Evolutionary conservation across 2,797 vertebrate genomes (phyloP).

Genomic region (Darevskia nairensis): DNA sequence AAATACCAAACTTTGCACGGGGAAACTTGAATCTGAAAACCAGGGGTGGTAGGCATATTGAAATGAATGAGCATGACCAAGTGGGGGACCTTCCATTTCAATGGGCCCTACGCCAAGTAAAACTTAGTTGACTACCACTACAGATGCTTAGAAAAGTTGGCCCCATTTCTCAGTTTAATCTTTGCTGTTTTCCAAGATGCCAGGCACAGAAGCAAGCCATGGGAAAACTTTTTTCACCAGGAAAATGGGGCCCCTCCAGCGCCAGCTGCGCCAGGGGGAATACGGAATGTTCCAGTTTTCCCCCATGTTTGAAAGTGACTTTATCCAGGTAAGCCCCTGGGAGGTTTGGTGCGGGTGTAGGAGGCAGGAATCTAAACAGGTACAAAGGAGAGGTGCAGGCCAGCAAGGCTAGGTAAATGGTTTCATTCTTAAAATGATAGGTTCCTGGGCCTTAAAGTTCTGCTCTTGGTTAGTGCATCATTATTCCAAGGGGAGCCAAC

Average conservation of each 20-base stretch:
- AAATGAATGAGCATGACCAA: no score
- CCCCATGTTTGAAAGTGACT: conserved; percentile 73
- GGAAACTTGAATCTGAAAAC: background rate
- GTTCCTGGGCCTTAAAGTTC: background rate
- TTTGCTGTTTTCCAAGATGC: conserved; percentile 16
- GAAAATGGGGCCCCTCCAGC: conserved; percentile 65
- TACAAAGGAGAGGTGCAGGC: background rate
- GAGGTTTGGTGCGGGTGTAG: background rate
- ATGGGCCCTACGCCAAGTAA: no score
- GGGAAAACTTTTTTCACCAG: conserved; percentile 48
- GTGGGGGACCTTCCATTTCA: background rate
- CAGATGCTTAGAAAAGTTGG: background rate
- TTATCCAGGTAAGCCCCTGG: conserved; percentile 57
- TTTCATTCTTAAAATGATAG: background rate
- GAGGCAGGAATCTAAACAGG: background rate
- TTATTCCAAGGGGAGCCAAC: no score
- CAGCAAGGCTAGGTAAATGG: background rate
- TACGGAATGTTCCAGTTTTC: conserved; percentile 68
- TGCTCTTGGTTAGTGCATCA: background rate
- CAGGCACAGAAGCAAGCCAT: conserved; percentile 38
- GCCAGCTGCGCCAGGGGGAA: conserved; percentile 69
- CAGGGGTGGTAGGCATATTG: background rate
- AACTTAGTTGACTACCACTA: no score
- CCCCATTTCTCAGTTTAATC: background rate
- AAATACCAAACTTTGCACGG: background rate